Percentiles rank a stretch among this genome's conserved stretches.
Evolutionary conservation across 2,888 invertebrate genomes (phyloP).

Genomic region (Heliconius erato): DNA sequence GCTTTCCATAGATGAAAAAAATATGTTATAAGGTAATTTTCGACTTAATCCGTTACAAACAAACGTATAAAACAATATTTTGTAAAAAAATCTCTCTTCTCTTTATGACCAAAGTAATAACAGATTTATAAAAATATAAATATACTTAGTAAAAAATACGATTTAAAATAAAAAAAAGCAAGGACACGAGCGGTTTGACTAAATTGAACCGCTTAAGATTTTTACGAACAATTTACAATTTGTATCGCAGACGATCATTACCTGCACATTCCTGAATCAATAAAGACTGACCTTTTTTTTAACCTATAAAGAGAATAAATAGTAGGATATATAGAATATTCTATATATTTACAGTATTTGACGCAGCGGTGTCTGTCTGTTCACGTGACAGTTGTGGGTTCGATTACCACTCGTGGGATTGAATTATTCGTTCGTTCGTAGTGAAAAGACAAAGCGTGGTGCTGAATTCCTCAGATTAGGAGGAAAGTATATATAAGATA

Average conservation of each 20-base stretch:
- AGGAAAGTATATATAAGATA: too few species aligned
- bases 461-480: too few species aligned
- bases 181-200: background rate
- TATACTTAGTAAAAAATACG: background rate
- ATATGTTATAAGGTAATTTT: too few species aligned
- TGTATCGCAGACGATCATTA: slow-evolving; percentile 9
- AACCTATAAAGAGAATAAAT: background rate
- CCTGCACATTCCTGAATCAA: background rate
- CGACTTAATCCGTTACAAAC: too few species aligned
- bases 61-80: too few species aligned
- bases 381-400: background rate
- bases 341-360: too few species aligned
- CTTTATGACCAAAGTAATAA: too few species aligned
- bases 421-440: background rate
- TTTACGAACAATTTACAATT: slow-evolving; percentile 20
- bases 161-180: background rate
- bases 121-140: background rate
- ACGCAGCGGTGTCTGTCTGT: too few species aligned
- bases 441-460: too few species aligned
- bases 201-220: slow-evolving; percentile 1
- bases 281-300: background rate
- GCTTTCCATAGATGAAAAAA: too few species aligned
- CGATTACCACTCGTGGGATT: background rate
- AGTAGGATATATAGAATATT: background rate
- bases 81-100: too few species aligned